phyloP scores from a whole-genome alignment of 2,888 invertebrate species.

The Ecliptopera silaceata region DNA sequence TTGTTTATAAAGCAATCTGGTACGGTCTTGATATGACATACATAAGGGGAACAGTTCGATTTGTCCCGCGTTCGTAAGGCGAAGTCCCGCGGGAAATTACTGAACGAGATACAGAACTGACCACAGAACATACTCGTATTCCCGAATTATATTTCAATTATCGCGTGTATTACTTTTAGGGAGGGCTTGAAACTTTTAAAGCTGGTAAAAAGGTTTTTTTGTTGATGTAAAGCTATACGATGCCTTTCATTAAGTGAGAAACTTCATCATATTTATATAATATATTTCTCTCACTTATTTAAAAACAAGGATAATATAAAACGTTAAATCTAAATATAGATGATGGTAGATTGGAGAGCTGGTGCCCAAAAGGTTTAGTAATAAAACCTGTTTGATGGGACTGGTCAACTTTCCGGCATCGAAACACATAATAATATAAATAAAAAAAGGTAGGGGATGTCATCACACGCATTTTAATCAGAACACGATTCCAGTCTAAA shows the following conservation, averaged over 20 bases:
- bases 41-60: conserved; percentile 69
- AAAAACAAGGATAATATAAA: no score
- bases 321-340: no score
- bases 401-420: no score
- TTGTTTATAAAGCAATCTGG: conserved; percentile 64
- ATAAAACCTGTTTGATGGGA: no score
- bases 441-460: no score
- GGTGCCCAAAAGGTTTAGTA: no score
- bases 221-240: neutral
- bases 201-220: neutral
- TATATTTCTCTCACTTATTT: no score
- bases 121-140: conserved; percentile 50
- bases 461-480: no score
- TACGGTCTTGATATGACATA: conserved; percentile 57
- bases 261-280: no score
- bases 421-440: no score
- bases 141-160: conserved; percentile 28
- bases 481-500: no score
- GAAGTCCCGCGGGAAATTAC: conserved; percentile 76
- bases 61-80: conserved; percentile 65
- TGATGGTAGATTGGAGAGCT: no score
- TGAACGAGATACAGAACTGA: conserved; percentile 66
- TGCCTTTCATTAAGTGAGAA: neutral
- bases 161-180: conserved; percentile 12
- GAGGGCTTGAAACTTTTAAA: neutral